Evolutionary conservation across 1,140 invertebrate genomes (phyloP), one percentile per base, ranked within the genome.

Genomic region (Plodia interpunctella): DNA sequence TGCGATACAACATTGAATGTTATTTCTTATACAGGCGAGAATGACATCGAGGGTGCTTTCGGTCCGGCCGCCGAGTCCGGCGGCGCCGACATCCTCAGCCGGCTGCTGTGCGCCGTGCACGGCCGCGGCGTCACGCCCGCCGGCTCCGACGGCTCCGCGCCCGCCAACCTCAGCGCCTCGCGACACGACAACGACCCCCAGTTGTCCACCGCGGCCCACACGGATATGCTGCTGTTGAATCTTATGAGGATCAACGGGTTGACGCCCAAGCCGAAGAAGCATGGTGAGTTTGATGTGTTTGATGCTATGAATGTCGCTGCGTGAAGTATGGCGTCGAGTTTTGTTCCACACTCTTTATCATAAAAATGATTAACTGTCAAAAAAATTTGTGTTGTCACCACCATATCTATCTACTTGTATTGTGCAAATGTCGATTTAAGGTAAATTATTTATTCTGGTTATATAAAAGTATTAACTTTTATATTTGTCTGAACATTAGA

Each of bases 171-270:
- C 62, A 2, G 32, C 60, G 50, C 60, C 25, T 59, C 13, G 35
- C 56, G 70, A 0, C 72, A 59, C 61, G 79, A 75, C 52, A 38
- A 28, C 35, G 83, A 87, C 66, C 83, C 83, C 56, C 80, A 86
- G 70, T 58, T 83, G 60, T 87, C 81, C 15, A 87, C 78, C 5
- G 74, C 80, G 11, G 79, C 80, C 11, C 82, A 85, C 58, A 86
- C 83, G 0, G 83, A 88, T 63, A 86, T 88, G 85, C 63, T 88
- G 70, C 76, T 88, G 60, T 63, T 88, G 15, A 88, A 88, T 55
- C 71, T 88, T 15, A 88, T 88, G 85, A 76, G 81, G 54, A 88
- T 88, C 32, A 87, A 87, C 57, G 84, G 84, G 8, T 71, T 87
- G 20, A 81, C 84, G 57, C 84, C 84, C 0, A 83, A 83, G 44